phyloP scores from a whole-genome alignment of 2,888 invertebrate genomes.

The Orthosia gracilis region DNA sequence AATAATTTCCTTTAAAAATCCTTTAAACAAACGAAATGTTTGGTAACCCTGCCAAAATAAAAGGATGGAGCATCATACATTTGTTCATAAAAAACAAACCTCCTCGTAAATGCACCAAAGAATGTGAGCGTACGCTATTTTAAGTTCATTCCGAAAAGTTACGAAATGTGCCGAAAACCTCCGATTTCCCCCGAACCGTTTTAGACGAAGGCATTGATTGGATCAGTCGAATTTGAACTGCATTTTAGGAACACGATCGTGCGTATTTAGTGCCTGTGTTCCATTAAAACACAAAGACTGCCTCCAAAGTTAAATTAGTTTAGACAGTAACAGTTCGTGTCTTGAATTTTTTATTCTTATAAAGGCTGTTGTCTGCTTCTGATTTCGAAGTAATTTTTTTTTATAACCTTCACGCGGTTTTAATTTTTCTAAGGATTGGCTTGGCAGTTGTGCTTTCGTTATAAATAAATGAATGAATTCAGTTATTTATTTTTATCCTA shows the following conservation, averaged over 20 bases:
- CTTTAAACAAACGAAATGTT: background rate
- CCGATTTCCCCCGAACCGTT: constrained; percentile 18
- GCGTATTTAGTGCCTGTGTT: constrained; percentile 30
- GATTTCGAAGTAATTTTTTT: constrained; percentile 11
- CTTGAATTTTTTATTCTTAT: constrained; percentile 35
- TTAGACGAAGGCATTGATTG: constrained; percentile 48
- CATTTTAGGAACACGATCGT: constrained; percentile 46
- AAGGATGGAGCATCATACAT: background rate
- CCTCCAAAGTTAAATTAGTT: constrained; percentile 50
- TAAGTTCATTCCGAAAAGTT: constrained; percentile 13
- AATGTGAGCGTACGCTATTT: constrained; percentile 11
- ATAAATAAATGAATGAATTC: background rate
- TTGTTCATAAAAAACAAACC: constrained; percentile 11
- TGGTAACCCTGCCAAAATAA: background rate
- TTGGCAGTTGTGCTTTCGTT: background rate
- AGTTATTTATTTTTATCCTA: too few species aligned
- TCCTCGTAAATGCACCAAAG: background rate
- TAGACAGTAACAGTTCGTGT: constrained; percentile 33
- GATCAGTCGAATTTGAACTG: constrained; percentile 44
- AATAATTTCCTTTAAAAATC: background rate
- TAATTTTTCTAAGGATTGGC: background rate
- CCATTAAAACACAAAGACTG: constrained; percentile 33
- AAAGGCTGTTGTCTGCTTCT: background rate
- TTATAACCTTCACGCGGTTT: background rate
- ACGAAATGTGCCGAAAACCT: constrained; percentile 22